Percentiles rank a stretch among this genome's conserved stretches.
These are phyloP conservation scores for Phengaris arion DNA, from an alignment of 2,888 invertebrate genomes.

Conservation along the genomic window DNA sequence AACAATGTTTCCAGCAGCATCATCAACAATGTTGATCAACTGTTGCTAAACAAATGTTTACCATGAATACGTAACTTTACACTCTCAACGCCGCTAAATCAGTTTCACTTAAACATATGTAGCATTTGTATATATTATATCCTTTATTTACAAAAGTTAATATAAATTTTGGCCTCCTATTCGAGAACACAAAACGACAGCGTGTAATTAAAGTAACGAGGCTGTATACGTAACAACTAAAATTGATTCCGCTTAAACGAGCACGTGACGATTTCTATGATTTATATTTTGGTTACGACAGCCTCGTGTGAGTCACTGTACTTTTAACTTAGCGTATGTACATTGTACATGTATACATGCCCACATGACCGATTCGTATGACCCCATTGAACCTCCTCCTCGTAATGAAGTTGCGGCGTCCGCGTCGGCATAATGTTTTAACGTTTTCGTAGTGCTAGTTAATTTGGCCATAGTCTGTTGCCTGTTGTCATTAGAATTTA, in stretches of 20 bases:
- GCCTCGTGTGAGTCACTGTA: constrained; percentile 39
- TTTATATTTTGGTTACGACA: constrained; percentile 38
- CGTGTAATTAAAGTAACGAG: constrained; percentile 1
- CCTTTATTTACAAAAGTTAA: too few species aligned
- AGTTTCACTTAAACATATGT: too few species aligned
- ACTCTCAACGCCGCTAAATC: too few species aligned
- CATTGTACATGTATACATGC: neutral
- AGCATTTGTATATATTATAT: too few species aligned
- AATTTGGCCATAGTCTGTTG: constrained; percentile 29
- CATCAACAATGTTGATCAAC: too few species aligned
- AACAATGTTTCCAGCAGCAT: too few species aligned
- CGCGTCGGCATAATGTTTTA: constrained; percentile 1
- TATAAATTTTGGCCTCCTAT: too few species aligned
- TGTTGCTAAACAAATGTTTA: too few species aligned
- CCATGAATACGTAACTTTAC: too few species aligned
- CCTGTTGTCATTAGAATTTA: constrained; percentile 26
- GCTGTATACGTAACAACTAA: constrained; percentile 18
- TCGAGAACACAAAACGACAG: neutral
- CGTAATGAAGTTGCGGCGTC: constrained; percentile 6
- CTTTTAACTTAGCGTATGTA: constrained; percentile 33
- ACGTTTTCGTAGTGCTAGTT: constrained; percentile 28
- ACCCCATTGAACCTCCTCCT: constrained; percentile 32
- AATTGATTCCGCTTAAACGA: constrained; percentile 28
- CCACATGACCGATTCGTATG: constrained; percentile 37
- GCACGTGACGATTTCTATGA: constrained; percentile 40